phyloP scores from a whole-genome alignment of 2,888 invertebrate genomes.

The Heliconius charithonia region DNA sequence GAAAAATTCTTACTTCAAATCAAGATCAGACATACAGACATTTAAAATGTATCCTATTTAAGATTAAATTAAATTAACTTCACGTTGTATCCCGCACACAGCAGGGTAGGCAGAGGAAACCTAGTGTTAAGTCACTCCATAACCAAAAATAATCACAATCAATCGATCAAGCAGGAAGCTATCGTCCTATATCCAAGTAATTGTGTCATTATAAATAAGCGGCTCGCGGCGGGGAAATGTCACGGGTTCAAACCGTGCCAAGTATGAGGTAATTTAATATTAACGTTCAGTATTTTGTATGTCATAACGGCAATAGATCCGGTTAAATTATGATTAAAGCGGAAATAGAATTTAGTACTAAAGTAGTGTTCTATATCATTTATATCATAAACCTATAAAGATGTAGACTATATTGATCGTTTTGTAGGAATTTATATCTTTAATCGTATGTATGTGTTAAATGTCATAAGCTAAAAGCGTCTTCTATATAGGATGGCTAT shows the following conservation, averaged over 20 bases:
- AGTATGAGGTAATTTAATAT: constrained; percentile 36
- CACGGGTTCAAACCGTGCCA: constrained; percentile 44
- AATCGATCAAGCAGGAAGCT: constrained; percentile 49
- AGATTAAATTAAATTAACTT: no score
- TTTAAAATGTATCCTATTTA: not conserved
- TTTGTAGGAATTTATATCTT: not conserved
- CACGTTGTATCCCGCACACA: no score
- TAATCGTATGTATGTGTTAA: not conserved
- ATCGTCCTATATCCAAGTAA: constrained; percentile 42
- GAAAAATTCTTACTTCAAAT: no score
- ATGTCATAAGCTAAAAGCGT: no score
- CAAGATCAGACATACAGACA: no score
- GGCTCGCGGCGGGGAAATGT: constrained; percentile 43
- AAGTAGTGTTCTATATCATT: not conserved
- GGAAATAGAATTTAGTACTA: not conserved
- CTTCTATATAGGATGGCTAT: no score
- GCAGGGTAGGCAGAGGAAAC: no score
- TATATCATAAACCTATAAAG: no score
- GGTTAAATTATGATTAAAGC: constrained; percentile 3
- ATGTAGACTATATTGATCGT: not conserved
- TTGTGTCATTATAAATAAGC: constrained; percentile 55
- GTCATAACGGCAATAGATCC: constrained; percentile 23
- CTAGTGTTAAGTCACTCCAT: no score
- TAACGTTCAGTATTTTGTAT: constrained; percentile 5
- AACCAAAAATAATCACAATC: constrained; percentile 21